Evolutionary conservation across 2,888 invertebrate species (phyloP), one percentile per base, ranked within the genome.

Genomic region (Agriopis leucophaearia): DNA sequence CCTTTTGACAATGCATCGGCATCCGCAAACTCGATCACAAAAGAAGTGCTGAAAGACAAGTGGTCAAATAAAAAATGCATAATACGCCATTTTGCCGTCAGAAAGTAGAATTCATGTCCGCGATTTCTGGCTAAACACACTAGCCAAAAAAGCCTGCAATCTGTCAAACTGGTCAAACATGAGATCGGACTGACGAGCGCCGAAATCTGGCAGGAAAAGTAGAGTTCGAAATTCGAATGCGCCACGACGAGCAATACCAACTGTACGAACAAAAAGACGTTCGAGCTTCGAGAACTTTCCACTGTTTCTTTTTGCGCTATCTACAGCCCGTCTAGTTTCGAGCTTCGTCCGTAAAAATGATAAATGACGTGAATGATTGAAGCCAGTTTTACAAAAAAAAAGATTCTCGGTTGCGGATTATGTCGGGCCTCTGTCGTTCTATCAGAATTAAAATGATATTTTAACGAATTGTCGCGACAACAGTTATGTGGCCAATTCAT

Each of bases 131-230:
- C 55, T 55, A 27, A 55, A 55, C 27, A 55, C 55, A 42, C 55
- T 55, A 55, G 42, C 55, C 55, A 55, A 55, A 55, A 55, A 55
- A 55, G 42, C 8, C 42, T 15, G 55, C 42, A 55, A 55, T 55
- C 92, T 93, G 94, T 93, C 93, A 93, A 92, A 91, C 92, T 90
- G 91, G 88, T 88, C 92, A 90, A 92, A 93, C 90, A 88, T 84
- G 88, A 87, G 87, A 82, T 80, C 79, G 77, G 72, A 64, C 75
- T 75, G 72, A 62, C 70, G 51, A 57, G 58, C 64, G 66, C 16
- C 79, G 83, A 86, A 84, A 88, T 85, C 81, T 84, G 85, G 83
- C 82, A 87, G 83, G 81, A 75, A 83, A 85, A 81, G 78, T 81
- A 79, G 77, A 81, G 81, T 80, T 81, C 81, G 69, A 75, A 83